Base-by-base conservation (phyloP, 2,888 invertebrate genomes). In the Agriotes lineatus region DNA sequence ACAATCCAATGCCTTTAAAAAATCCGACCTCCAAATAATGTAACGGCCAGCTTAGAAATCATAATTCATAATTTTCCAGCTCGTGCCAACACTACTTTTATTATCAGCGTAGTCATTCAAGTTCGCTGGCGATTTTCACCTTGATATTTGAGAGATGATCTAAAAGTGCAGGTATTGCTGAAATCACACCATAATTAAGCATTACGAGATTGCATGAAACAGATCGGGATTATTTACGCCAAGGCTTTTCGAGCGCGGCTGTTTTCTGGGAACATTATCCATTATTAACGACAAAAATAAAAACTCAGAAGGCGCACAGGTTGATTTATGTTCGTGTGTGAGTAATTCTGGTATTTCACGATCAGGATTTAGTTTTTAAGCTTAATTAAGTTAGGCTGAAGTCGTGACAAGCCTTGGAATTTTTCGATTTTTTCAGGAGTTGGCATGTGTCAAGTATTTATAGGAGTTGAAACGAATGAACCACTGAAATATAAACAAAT, bases 131-230 rank as follows among this genome's bases (percentile, higher is more conserved):
- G 42, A 18, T 18, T 35, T 33, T 60, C 12, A 42, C 63, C 63
- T 63, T 63, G 63, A 56, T 56, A 63, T 56, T 54, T 63, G 10
- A 9, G 35, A 58, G 25, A 22, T 60, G 59, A 60, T 33, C 54
- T 39, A 54, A 62, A 62, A 52, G 18, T 19, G 52, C 35, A 62
- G 54, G 62, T 22, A 54, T 62, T 54, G 33, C 22, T 54, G 30
- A 61, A 61, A 61, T 61, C 22, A 25, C n/a, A 39, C 16, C 42
- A 33, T 62, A 7, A 54, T 44, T 62, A 62, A 54, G 25, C n/a
- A 30, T 16, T 42, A 4, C 14, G 42, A 42, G 42, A 2, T 12
- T 14, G 14, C 16, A 25, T 42, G 14, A 42, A 42, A 42, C 42
- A 6, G 25, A n/a, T 22, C 48, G 14, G 48, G 22, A 25, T 25